Base-by-base conservation (phyloP, 2,888 invertebrate species). In the Molanna angustata region DNA sequence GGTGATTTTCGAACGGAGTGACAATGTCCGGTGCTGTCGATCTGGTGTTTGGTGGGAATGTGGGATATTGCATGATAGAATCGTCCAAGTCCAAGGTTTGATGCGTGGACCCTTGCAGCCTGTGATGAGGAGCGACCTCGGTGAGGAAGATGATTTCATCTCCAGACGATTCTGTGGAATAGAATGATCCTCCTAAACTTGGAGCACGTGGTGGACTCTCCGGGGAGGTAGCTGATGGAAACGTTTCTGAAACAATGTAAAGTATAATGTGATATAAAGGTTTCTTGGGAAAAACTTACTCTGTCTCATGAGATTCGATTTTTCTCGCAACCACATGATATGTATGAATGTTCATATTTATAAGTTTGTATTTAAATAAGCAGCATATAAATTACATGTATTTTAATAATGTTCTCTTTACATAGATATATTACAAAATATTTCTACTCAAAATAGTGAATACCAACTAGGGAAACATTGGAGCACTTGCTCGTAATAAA, bases 91-190 rank as follows among this genome's bases (percentile, higher is more conserved):
- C 43, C 37, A 43, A 3, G 11, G 18, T 9, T 21, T 42, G 16
- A n/a, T 17, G 21, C 9, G 19, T n/a, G 1, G 22, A 6, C 7
- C 18, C 11, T 16, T 40, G 39, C 17, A n/a, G 13, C n/a, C 21
- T 13, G 21, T 20, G 17, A 21, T 41, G 49, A 11, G 41, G 14
- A 3, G 37, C 44, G 17, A 33, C 35, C 4, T 44, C 18, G 11
- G 50, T 50, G 6, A 37, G 43, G 27, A 43, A 50, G 13, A 50
- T 50, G 14, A 50, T 27, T 14, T 50, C 50, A 13, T 50, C 50
- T n/a, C 41, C 33, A 11, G 35, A 14, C 4, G 17, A 21, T 16
- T 50, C 43, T 9, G 50, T 50, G 4, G 20, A 20, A 18, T 50
- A 35, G 2, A 37, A 32, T 11, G 17, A 9, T 13, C 37, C 22